These are phyloP conservation scores for Erinaceus europaeus DNA, from an alignment of 2,113 vertebrate genomes.

Conservation along the genomic window DNA sequence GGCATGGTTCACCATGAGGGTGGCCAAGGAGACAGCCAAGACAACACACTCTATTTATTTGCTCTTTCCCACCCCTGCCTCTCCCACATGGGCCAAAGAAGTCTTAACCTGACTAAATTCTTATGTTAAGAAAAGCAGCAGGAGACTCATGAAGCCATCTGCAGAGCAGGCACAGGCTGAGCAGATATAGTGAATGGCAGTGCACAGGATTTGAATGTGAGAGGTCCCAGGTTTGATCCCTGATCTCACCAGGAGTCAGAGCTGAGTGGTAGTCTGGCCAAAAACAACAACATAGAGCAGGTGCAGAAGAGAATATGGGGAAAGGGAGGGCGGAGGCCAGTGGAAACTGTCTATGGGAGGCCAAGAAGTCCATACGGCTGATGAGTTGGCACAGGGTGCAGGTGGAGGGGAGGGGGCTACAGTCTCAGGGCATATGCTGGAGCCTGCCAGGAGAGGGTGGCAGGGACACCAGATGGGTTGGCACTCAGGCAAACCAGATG, in stretches of 20 bases:
- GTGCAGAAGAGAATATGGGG: not conserved
- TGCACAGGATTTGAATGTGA: no score
- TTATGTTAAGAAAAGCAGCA: constrained; percentile 36
- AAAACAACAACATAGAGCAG: no score
- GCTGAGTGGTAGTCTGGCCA: no score
- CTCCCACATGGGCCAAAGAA: not conserved
- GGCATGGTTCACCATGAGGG: not conserved
- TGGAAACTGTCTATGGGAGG: constrained; percentile 43
- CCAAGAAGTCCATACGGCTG: constrained; percentile 39
- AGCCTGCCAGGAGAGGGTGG: not conserved
- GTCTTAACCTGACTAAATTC: not conserved
- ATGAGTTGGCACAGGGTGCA: not conserved
- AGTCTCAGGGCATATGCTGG: constrained; percentile 1
- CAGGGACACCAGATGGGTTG: constrained; percentile 47
- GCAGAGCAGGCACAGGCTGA: no score
- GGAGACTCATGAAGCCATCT: not conserved
- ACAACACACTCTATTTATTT: constrained; percentile 36
- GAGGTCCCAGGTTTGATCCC: no score
- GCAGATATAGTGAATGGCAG: no score
- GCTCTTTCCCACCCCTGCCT: not conserved
- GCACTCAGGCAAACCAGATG: constrained; percentile 52
- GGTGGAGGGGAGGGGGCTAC: not conserved
- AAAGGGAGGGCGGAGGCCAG: not conserved
- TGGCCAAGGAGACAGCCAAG: constrained; percentile 37
- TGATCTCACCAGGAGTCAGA: no score